phyloP scores from a whole-genome alignment of 2,797 vertebrate species.

The Acanthornis magna region DNA sequence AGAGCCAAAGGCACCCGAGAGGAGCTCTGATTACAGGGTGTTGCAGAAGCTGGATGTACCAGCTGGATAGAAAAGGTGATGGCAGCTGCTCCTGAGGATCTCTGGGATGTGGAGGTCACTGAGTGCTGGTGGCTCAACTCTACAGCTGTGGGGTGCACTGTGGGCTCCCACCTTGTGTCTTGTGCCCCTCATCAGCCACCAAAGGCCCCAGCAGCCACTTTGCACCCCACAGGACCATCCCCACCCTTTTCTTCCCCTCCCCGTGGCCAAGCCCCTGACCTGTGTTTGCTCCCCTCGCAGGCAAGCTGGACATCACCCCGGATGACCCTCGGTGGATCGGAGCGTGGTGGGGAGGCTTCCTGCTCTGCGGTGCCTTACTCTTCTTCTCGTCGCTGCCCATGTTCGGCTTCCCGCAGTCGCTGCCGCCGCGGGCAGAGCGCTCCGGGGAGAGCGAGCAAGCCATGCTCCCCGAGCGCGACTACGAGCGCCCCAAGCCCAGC shows the following conservation, averaged over 20 bases:
- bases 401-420: slow-evolving; percentile 97
- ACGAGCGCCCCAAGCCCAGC: slow-evolving; percentile 86
- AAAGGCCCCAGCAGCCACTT: rapidly evolving
- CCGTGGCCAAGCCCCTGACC: rapidly evolving
- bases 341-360: slow-evolving; percentile 98
- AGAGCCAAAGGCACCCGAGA: background rate
- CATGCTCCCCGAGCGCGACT: slow-evolving; percentile 89
- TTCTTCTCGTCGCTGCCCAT: slow-evolving; percentile 94
- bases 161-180: background rate
- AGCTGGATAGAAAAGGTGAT: background rate
- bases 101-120: background rate
- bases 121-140: rapidly evolving
- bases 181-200: background rate
- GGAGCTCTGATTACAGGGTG: background rate
- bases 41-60: background rate
- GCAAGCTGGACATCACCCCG: slow-evolving; percentile 87
- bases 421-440: slow-evolving; percentile 77
- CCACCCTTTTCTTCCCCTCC: background rate
- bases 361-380: slow-evolving; percentile 97
- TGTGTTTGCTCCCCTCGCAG: slow-evolving; percentile 60
- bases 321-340: slow-evolving; percentile 98
- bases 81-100: background rate
- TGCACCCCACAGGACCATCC: background rate
- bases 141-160: background rate
- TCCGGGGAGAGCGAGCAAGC: slow-evolving; percentile 87